Base-by-base conservation (phyloP, 2,888 invertebrate species). In the Dryobota labecula region DNA sequence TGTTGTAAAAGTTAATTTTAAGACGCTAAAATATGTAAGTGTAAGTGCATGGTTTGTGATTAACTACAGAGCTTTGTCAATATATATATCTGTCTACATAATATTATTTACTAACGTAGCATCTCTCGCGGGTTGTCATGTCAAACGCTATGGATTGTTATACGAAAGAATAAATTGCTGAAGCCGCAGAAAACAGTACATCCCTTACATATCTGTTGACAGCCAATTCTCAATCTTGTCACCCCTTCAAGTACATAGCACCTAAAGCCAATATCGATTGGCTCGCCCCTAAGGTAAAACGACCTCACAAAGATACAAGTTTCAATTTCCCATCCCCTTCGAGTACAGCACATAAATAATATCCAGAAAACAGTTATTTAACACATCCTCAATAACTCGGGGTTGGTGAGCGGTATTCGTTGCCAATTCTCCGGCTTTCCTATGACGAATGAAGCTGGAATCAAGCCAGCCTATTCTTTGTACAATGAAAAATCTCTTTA, bases 371-470 rank as follows among this genome's bases (percentile, higher is more conserved):
- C 82, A 62, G 74, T 85, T 84, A 83, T 83, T 88, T 85, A 86
- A 85, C 85, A 85, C 87, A 84, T 83, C 76, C 81, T 82, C 85
- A 79, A 85, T 82, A 78, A 82, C 62, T 65, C 45, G 66, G 76
- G 81, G 74, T 78, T 78, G 79, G 74, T 82, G 75, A 81, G 67
- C 76, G 70, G 78, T 76, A 73, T 75, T 76, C 83, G 82, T 85
- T 87, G 87, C 88, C 90, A 87, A 89, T 86, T 87, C 86, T 80
- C 80, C 70, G 77, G 79, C 67, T 80, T 79, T 73, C 56, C 80
- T 78, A 87, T 90, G 90, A 92, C 86, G 85, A 85, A 93, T 88
- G 88, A 85, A 83, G 69, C 87, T 93, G 93, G 93, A 90, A 85
- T 69, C 45, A 70, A 79, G 92, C 93, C 93, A 93, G 88, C 86